A percentile compares a stretch with the other conserved stretches of the same genome.
phyloP scores from a whole-genome alignment of 2,113 vertebrate species.

The Vidua macroura region DNA sequence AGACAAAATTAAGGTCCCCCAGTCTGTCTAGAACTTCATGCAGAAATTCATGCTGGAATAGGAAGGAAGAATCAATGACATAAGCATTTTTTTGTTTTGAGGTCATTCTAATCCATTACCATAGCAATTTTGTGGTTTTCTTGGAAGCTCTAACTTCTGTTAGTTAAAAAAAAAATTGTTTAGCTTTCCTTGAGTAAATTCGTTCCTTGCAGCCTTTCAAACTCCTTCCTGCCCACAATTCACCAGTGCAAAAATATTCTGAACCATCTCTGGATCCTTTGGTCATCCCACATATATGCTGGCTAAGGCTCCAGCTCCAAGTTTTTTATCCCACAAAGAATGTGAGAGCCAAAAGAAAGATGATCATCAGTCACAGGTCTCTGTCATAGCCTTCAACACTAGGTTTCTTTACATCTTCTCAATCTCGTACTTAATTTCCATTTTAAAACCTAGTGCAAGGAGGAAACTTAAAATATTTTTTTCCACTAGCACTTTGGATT shows the following conservation, averaged over 20 bases:
- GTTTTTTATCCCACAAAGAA: neutral
- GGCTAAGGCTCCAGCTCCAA: neutral
- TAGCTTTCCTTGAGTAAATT: neutral
- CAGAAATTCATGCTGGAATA: neutral
- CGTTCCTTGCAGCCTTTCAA: neutral
- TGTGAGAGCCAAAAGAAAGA: neutral
- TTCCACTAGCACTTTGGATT: neutral
- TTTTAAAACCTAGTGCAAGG: neutral
- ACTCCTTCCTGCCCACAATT: neutral
- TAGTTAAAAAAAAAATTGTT: neutral
- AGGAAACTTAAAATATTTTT: neutral
- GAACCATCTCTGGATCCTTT: neutral
- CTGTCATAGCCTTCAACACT: neutral
- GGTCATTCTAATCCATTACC: neutral
- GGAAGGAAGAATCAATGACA: neutral
- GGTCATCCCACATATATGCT: neutral
- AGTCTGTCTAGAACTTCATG: neutral
- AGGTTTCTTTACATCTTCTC: neutral
- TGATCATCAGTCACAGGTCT: neutral
- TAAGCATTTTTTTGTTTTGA: neutral
- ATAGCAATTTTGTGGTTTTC: neutral
- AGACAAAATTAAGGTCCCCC: neutral
- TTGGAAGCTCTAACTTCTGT: neutral
- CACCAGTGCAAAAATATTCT: neutral
- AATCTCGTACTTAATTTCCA: neutral